Percentiles rank a stretch among this genome's conserved stretches.
These are phyloP conservation scores for Drosophila monieri DNA, from an alignment of 2,888 invertebrate species.

Conservation along the genomic window DNA sequence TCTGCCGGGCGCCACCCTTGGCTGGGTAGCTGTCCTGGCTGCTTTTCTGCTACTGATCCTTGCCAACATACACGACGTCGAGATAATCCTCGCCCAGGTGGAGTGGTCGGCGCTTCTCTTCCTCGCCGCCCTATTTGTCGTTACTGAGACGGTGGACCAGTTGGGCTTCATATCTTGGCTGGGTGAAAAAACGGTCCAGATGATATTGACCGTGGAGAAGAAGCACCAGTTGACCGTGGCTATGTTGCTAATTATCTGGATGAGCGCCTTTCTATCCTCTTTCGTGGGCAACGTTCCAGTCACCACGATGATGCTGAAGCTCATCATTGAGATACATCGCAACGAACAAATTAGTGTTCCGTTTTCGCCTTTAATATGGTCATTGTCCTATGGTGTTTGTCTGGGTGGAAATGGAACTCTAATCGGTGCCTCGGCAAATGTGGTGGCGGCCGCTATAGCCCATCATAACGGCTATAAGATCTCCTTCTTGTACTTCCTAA, in stretches of 20 bases:
- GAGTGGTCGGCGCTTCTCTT: conserved; percentile 96
- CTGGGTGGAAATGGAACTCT: conserved; percentile 96
- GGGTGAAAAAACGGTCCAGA: conserved; percentile 87
- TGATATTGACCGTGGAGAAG: conserved; percentile 88
- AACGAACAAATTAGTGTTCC: conserved; percentile 89
- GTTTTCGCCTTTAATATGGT: conserved; percentile 92
- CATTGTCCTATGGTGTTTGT: conserved; percentile 94
- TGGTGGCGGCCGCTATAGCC: conserved; percentile 95
- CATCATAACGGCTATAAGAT: conserved; percentile 95
- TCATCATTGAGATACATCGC: conserved; percentile 88
- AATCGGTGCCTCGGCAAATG: conserved; percentile 95
- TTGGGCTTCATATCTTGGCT: conserved; percentile 92
- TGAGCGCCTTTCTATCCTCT: conserved; percentile 91
- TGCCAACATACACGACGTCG: conserved; percentile 90
- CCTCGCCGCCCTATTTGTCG: conserved; percentile 94
- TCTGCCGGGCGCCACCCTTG: conserved; percentile 89
- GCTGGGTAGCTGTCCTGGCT: conserved; percentile 94
- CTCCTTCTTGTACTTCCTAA: conserved; percentile 92
- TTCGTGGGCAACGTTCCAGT: conserved; percentile 96
- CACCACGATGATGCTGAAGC: conserved; percentile 95
- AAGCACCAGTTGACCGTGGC: conserved; percentile 88
- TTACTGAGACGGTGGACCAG: conserved; percentile 94
- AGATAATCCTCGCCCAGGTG: conserved; percentile 90
- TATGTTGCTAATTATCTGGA: conserved; percentile 91
- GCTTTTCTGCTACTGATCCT: conserved; percentile 91